These are phyloP conservation scores for Xenops minutus DNA, from an alignment of 2,797 vertebrate species.

Conservation along the genomic window DNA sequence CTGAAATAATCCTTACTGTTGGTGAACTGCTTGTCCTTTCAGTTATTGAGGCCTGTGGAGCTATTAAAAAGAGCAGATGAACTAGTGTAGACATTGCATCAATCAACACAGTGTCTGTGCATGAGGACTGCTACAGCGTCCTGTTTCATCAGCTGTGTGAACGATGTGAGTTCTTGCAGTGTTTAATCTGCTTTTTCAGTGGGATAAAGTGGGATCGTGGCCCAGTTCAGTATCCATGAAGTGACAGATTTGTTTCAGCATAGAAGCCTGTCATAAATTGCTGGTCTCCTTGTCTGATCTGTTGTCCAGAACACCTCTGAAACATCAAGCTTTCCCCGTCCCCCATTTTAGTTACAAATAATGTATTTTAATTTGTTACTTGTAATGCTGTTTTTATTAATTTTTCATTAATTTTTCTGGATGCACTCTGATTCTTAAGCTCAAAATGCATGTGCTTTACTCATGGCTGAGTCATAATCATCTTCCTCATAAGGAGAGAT, in stretches of 20 bases:
- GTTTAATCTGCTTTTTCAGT: neutral
- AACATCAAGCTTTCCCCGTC: neutral
- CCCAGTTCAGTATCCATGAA: neutral
- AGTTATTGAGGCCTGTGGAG: neutral
- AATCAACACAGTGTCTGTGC: fast-evolving
- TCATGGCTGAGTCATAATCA: slow-evolving; percentile 35
- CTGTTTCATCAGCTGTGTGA: neutral
- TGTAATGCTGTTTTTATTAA: neutral
- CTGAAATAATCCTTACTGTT: neutral
- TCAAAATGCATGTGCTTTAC: neutral
- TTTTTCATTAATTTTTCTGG: neutral
- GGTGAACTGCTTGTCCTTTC: neutral
- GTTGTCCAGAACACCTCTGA: neutral
- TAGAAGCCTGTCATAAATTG: neutral
- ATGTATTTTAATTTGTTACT: neutral
- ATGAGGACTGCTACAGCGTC: neutral
- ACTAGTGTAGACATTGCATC: neutral
- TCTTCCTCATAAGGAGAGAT: neutral
- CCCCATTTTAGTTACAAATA: neutral
- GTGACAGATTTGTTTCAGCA: neutral
- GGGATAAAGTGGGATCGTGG: neutral
- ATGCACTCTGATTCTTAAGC: neutral
- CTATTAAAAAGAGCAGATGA: neutral
- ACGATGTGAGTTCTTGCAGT: neutral
- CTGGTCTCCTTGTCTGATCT: neutral